phyloP scores from a whole-genome alignment of 2,888 invertebrate species.

The Tipula helvola region DNA sequence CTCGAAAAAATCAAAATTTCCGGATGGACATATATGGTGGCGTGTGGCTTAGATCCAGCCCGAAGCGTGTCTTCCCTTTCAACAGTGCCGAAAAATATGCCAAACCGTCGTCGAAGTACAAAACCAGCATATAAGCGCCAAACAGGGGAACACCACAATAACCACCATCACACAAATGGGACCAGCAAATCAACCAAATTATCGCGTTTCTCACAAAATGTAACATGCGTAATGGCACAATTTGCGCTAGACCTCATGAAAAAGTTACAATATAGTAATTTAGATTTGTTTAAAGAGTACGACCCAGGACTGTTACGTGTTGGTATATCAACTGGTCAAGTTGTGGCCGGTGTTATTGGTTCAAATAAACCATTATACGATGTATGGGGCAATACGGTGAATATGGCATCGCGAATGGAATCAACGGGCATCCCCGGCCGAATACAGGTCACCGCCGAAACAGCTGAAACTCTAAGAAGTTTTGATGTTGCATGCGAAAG shows the following conservation, averaged over 20 bases:
- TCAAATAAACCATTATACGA: conserved; percentile 90
- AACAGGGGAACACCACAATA: background rate
- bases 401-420: conserved; percentile 94
- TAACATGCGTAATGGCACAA: conserved; percentile 48
- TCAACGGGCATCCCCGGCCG: conserved; percentile 70
- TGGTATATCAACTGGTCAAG: conserved; percentile 84
- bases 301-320: conserved; percentile 13
- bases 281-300: conserved; percentile 44
- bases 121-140: background rate
- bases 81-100: conserved; percentile 11
- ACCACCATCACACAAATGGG: conserved; percentile 15
- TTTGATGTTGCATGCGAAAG: conserved; percentile 55
- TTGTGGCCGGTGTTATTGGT: conserved; percentile 90
- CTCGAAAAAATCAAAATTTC: conserved; percentile 96
- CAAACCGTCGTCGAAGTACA: conserved; percentile 29
- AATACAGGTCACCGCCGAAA: conserved; percentile 67
- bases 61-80: conserved; percentile 43
- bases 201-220: conserved; percentile 30
- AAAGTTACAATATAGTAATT: conserved; percentile 45
- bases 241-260: conserved; percentile 64
- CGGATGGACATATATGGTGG: conserved; percentile 96
- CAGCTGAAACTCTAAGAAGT: conserved; percentile 52
- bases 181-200: conserved; percentile 17
- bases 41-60: conserved; percentile 74
- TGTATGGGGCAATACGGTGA: conserved; percentile 95